Conservation (phyloP, 2,113 vertebrate species). For the Leucoraja erinaceus region DNA sequence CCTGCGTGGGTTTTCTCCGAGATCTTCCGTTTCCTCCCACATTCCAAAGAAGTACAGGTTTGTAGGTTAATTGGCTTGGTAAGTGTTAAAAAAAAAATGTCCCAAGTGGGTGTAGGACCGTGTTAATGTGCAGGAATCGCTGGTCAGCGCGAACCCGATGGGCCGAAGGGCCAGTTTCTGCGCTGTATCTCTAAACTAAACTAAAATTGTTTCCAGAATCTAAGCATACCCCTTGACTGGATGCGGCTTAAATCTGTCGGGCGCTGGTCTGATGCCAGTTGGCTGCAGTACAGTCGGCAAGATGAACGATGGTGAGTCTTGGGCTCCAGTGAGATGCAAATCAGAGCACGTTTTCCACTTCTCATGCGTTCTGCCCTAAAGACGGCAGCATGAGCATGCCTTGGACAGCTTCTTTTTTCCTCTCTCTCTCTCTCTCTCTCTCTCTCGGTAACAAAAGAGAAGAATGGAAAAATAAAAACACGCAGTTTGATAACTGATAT, state of each 20-base stretch:
- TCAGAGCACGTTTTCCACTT: neutral
- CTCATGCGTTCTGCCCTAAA: neutral
- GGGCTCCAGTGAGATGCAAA: neutral
- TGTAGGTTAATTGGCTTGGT: too few relatives aligned
- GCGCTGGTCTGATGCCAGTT: neutral
- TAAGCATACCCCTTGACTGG: neutral
- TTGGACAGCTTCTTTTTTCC: neutral
- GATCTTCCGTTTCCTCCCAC: too few relatives aligned
- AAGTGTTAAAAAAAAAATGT: too few relatives aligned
- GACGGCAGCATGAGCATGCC: neutral
- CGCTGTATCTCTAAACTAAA: too few relatives aligned
- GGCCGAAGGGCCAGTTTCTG: too few relatives aligned
- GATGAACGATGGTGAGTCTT: neutral
- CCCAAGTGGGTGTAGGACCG: too few relatives aligned
- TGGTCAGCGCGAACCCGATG: too few relatives aligned
- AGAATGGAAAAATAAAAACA: neutral
- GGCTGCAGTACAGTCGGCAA: neutral
- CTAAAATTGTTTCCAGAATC: neutral
- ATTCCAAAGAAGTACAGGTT: too few relatives aligned
- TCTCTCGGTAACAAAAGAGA: neutral
- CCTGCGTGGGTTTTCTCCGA: too few relatives aligned
- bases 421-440: neutral
- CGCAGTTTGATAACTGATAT: neutral
- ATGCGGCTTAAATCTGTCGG: neutral
- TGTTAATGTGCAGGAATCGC: too few relatives aligned